Conservation (phyloP, 2,888 invertebrate species). For the Hydropsyche betteni region DNA sequence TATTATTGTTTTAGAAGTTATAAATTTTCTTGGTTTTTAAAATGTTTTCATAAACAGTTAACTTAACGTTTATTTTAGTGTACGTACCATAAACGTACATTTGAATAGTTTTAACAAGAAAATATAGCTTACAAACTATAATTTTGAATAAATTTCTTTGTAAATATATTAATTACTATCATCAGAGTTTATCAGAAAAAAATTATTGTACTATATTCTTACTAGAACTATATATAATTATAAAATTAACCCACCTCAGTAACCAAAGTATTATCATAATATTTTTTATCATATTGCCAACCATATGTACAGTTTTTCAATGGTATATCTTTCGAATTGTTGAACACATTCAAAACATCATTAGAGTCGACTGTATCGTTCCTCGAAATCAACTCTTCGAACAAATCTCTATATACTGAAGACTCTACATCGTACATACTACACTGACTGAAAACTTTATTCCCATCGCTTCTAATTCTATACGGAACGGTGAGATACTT, state of each 20-base stretch:
- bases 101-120: too few species aligned
- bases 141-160: too few species aligned
- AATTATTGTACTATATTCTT: too few species aligned
- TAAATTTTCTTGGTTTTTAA: too few species aligned
- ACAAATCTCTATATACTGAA: slow-evolving; percentile 57
- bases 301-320: slow-evolving; percentile 65
- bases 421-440: slow-evolving; percentile 65
- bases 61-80: too few species aligned
- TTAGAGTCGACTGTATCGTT: slow-evolving; percentile 28
- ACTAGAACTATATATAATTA: too few species aligned
- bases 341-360: slow-evolving; percentile 48
- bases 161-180: too few species aligned
- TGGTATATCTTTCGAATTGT: slow-evolving; percentile 55
- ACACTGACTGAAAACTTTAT: slow-evolving; percentile 63
- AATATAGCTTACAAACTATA: too few species aligned
- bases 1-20: too few species aligned
- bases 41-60: too few species aligned
- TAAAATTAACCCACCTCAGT: slow-evolving; percentile 64
- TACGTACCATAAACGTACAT: too few species aligned
- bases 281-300: slow-evolving; percentile 70
- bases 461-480: slow-evolving; percentile 58
- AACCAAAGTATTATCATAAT: slow-evolving; percentile 71
- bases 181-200: too few species aligned
- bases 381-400: slow-evolving; percentile 42
- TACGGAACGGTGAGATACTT: slow-evolving; percentile 66